Evolutionary conservation across 2,797 vertebrate species (phyloP).

Genomic region (Neoniphon sammara): DNA sequence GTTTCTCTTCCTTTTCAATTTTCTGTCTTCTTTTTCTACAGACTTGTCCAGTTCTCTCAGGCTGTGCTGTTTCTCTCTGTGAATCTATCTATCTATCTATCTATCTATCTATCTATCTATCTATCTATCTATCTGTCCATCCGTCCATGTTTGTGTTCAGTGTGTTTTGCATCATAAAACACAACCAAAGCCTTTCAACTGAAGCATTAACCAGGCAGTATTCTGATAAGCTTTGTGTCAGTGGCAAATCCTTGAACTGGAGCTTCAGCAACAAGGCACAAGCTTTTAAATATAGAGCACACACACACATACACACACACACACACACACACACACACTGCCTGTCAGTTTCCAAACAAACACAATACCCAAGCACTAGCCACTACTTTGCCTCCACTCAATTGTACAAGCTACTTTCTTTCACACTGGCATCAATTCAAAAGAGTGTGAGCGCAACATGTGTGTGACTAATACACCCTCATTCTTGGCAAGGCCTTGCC

Average conservation of each 20-base stretch:
- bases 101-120: neutral
- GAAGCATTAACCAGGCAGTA: no score
- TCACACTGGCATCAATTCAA: constrained; percentile 47
- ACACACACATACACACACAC: neutral
- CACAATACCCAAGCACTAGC: neutral
- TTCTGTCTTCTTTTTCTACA: no score
- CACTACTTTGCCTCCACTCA: constrained; percentile 32
- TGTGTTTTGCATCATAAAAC: no score
- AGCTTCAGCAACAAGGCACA: neutral
- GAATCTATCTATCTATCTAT: no score
- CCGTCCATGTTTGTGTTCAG: neutral
- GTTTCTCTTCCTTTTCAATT: neutral
- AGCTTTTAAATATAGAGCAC: neutral
- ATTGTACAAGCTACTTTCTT: constrained; percentile 37
- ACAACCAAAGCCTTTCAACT: no score
- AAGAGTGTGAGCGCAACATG: constrained; percentile 50
- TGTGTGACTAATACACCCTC: constrained; percentile 66
- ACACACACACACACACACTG: neutral
- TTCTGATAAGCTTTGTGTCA: neutral
- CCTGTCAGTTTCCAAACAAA: neutral
- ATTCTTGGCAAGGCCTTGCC: constrained; percentile 44
- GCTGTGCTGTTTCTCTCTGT: neutral
- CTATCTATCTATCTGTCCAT: neutral
- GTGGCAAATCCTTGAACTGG: neutral
- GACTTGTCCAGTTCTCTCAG: neutral